Conservation (phyloP, 2,797 vertebrate species). For the Hirundo rustica region DNA sequence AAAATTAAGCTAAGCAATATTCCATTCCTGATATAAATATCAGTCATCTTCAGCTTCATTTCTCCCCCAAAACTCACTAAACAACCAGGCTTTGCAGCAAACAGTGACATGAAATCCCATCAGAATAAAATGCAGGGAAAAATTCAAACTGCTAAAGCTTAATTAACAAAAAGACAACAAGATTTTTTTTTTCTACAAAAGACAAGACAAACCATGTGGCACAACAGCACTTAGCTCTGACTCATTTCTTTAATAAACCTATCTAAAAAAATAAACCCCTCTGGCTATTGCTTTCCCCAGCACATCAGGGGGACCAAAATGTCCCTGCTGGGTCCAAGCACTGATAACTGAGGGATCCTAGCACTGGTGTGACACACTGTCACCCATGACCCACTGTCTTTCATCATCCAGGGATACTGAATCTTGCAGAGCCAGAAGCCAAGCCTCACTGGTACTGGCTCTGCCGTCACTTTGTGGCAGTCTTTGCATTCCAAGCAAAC, state of each 20-base stretch:
- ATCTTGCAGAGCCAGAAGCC: background rate
- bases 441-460: fast-evolving
- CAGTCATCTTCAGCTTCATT: background rate
- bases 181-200: background rate
- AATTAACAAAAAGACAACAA: background rate
- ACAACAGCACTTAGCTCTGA: background rate
- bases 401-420: background rate
- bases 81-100: background rate
- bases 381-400: background rate
- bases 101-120: background rate
- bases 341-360: fast-evolving
- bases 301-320: fast-evolving
- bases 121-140: background rate
- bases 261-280: background rate
- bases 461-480: background rate
- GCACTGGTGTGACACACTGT: too few relatives aligned
- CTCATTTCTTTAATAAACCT: background rate
- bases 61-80: background rate
- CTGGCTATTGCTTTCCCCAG: background rate
- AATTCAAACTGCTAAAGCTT: background rate
- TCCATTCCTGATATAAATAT: background rate
- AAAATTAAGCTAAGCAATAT: slow-evolving; percentile 51
- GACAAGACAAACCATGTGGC: background rate
- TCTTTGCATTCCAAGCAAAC: background rate
- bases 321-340: background rate